A percentile compares a stretch with the other conserved stretches of the same genome.
Conservation (phyloP, 2,113 vertebrate species). For the Oxyura jamaicensis region DNA sequence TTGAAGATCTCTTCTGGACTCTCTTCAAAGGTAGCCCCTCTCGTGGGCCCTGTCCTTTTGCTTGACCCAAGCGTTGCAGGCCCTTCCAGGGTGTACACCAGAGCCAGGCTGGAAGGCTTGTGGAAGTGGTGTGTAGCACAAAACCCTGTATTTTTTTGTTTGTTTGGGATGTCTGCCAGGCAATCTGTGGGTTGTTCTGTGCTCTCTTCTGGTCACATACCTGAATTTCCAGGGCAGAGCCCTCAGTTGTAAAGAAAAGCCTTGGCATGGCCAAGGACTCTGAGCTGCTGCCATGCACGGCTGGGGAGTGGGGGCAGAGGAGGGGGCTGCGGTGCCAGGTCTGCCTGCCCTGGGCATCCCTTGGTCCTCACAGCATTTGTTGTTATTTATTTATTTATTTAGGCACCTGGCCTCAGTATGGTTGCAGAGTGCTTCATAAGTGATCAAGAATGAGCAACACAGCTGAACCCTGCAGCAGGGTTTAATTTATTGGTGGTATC, state of each 20-base stretch:
- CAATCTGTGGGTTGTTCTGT: not conserved
- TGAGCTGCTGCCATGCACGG: not conserved
- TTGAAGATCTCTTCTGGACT: conserved; percentile 18
- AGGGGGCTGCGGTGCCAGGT: fast-evolving
- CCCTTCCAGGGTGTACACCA: not conserved
- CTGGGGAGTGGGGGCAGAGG: not conserved
- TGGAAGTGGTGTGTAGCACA: not conserved
- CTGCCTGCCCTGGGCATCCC: fast-evolving
- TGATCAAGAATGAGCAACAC: no score
- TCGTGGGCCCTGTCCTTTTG: not conserved
- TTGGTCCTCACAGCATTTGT: fast-evolving
- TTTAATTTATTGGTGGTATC: not conserved
- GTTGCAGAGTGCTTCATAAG: not conserved
- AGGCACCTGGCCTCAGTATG: not conserved
- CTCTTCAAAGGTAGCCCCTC: not conserved
- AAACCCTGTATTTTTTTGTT: not conserved
- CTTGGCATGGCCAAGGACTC: fast-evolving
- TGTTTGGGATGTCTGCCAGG: not conserved
- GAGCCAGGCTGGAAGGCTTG: not conserved
- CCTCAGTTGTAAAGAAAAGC: not conserved
- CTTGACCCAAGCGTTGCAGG: not conserved
- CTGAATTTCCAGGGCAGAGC: not conserved
- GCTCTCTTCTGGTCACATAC: not conserved
- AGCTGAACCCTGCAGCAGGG: not conserved
- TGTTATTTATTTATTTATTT: not conserved